These are phyloP conservation scores for Luperina testacea DNA, from an alignment of 2,888 invertebrate genomes.

Conservation along the genomic window DNA sequence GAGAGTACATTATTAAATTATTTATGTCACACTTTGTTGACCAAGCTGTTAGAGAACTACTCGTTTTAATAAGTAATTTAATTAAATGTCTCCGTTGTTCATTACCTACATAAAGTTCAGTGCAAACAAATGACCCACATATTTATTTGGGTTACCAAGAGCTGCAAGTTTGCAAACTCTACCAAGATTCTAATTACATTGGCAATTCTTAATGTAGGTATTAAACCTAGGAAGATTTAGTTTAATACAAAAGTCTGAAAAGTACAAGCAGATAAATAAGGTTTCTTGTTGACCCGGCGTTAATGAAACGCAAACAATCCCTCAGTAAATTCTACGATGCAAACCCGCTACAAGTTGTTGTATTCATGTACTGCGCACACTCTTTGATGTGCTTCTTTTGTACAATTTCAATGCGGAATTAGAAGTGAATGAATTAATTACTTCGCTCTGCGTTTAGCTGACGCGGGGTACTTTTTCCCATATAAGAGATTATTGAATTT, in stretches of 20 bases:
- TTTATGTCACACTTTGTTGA: constrained; percentile 30
- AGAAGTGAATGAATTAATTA: constrained; percentile 58
- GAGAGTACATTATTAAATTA: constrained; percentile 37
- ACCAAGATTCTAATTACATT: constrained; percentile 54
- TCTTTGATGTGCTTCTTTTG: constrained; percentile 61
- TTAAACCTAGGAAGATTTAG: constrained; percentile 57
- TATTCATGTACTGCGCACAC: constrained; percentile 49
- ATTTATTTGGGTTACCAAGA: constrained; percentile 53
- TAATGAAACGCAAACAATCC: constrained; percentile 86
- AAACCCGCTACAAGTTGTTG: constrained; percentile 72
- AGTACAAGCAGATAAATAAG: constrained; percentile 79
- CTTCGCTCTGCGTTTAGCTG: constrained; percentile 37
- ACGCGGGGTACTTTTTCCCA: not conserved
- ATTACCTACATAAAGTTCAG: constrained; percentile 39
- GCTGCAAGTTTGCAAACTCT: constrained; percentile 45
- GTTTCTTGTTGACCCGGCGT: constrained; percentile 82
- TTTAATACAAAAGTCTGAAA: constrained; percentile 71
- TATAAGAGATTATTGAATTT: not conserved
- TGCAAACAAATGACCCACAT: constrained; percentile 55
- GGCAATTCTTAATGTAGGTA: constrained; percentile 47
- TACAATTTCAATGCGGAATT: constrained; percentile 51
- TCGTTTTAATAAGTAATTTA: constrained; percentile 43
- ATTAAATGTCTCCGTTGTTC: constrained; percentile 40
- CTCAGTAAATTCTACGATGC: constrained; percentile 77
- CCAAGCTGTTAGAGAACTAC: constrained; percentile 13